Evolutionary conservation across 2,888 invertebrate genomes (phyloP).

Genomic region (Ichneumon xanthorius): DNA sequence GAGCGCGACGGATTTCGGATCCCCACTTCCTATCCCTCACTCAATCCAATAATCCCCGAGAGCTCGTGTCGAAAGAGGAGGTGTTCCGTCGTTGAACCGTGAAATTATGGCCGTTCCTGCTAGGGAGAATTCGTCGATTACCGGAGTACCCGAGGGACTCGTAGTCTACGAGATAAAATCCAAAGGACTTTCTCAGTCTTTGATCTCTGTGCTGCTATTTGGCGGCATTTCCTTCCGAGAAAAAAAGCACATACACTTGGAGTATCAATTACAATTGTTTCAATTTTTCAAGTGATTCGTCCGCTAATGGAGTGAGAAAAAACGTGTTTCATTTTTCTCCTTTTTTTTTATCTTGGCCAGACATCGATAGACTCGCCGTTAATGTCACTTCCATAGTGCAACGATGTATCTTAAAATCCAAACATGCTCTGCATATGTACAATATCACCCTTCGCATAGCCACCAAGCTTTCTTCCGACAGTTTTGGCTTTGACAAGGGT

Average conservation of each 20-base stretch:
- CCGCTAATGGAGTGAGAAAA: no score
- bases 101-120: slow-evolving; percentile 78
- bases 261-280: not conserved
- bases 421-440: not conserved
- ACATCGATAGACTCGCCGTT: no score
- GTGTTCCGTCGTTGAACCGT: slow-evolving; percentile 74
- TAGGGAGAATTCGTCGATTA: slow-evolving; percentile 31
- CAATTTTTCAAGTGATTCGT: no score
- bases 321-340: no score
- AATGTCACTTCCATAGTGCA: not conserved
- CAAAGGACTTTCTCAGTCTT: slow-evolving; percentile 23
- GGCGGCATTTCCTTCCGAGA: no score
- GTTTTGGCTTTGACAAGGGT: slow-evolving; percentile 46
- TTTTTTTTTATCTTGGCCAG: no score
- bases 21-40: slow-evolving; percentile 69
- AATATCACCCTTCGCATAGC: not conserved
- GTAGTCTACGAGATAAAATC: slow-evolving; percentile 27
- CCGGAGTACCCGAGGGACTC: slow-evolving; percentile 26
- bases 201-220: slow-evolving; percentile 14
- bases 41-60: slow-evolving; percentile 80
- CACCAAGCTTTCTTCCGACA: slow-evolving; percentile 31
- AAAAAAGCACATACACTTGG: not conserved
- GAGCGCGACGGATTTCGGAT: slow-evolving; percentile 53
- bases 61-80: slow-evolving; percentile 70
- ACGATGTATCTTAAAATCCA: not conserved